A percentile compares a stretch with the other conserved stretches of the same genome.
Conservation (phyloP, 2,888 invertebrate species). For the Drosophila cyrtoloma region DNA sequence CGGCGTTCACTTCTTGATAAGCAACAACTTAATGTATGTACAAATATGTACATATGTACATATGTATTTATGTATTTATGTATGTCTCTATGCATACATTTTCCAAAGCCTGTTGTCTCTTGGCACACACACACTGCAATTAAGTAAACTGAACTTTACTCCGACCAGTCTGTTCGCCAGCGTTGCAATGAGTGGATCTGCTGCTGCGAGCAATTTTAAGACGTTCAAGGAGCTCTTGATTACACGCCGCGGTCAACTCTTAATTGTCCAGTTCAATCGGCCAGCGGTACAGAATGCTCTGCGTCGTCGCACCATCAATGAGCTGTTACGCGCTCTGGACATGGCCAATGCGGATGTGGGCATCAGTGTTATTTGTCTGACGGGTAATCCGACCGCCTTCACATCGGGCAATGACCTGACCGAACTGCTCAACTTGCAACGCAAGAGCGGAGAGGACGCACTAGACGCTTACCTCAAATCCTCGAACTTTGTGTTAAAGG, state of each 20-base stretch:
- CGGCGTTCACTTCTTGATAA: conserved; percentile 39
- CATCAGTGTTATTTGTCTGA: conserved; percentile 90
- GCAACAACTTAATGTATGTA: not conserved
- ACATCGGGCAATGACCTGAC: conserved; percentile 70
- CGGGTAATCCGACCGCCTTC: conserved; percentile 84
- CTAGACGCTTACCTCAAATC: conserved; percentile 76
- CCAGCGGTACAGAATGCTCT: conserved; percentile 93
- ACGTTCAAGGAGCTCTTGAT: conserved; percentile 62
- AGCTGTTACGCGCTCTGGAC: conserved; percentile 88
- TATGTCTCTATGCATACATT: not conserved
- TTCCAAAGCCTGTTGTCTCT: conserved; percentile 38
- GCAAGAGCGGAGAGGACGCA: conserved; percentile 44
- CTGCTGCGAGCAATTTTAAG: conserved; percentile 32
- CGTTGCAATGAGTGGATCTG: conserved; percentile 48
- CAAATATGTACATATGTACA: not conserved
- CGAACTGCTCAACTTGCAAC: conserved; percentile 43
- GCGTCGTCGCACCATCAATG: conserved; percentile 88
- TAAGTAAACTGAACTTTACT: conserved; percentile 13
- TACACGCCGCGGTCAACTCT: conserved; percentile 85
- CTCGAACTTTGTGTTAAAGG: conserved; percentile 84
- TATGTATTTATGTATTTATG: not conserved
- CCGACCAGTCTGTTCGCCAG: conserved; percentile 29
- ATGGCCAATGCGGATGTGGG: conserved; percentile 89
- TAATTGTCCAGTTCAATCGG: conserved; percentile 90
- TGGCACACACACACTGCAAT: conserved; percentile 5